Conservation (phyloP, 2,113 vertebrate species). For the Ia io region DNA sequence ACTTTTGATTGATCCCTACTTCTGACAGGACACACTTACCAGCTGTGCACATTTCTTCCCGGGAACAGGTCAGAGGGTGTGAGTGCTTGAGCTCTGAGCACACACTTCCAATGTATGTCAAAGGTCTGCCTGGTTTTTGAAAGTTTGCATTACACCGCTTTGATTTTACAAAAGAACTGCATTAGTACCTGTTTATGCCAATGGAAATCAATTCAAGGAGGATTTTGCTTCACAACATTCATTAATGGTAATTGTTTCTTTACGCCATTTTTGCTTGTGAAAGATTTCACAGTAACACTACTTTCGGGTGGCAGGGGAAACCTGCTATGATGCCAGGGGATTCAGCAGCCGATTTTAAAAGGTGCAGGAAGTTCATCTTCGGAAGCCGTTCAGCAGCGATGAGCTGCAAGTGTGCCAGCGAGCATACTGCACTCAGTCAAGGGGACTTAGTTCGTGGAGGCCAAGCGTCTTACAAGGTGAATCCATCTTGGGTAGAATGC, state of each 20-base stretch:
- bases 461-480: neutral
- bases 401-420: rapidly evolving
- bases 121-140: neutral
- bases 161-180: neutral
- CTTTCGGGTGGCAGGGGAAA: neutral
- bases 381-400: neutral
- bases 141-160: neutral
- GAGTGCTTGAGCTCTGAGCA: neutral
- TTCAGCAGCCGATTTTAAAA: neutral
- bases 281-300: neutral
- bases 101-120: neutral
- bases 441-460: neutral
- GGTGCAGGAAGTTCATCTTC: too few relatives aligned
- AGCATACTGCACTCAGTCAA: rapidly evolving
- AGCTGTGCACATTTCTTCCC: neutral
- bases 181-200: neutral
- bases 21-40: neutral
- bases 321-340: neutral
- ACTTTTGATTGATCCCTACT: neutral
- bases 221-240: neutral
- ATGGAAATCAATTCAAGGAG: neutral
- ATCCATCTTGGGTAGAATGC: neutral
- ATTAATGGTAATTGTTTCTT: neutral
- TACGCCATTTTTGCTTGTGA: neutral
- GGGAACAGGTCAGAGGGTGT: neutral